Base-by-base conservation (phyloP, 1,140 invertebrate genomes). In the Lepeophtheirus salmonis region DNA sequence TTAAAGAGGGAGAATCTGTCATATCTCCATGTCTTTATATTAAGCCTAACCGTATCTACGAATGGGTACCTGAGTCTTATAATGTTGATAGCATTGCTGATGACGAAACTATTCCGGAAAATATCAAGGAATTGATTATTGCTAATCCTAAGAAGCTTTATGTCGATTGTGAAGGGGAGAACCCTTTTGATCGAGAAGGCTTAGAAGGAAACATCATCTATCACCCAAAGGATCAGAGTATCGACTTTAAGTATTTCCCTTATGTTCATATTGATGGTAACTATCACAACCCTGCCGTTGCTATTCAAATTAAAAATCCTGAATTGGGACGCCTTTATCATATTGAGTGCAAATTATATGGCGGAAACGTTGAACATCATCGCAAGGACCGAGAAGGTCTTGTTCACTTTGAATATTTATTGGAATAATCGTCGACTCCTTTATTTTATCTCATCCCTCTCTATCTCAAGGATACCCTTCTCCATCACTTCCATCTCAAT, bases 311-410 rank as follows among this genome's bases (percentile, higher is more conserved):
- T 66, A 71, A 78, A 63, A 78, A 82, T 66, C 84, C 85, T 63
- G 77, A 73, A 65, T 83, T 80, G 67, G 84, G 86, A 52, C 83
- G 90, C 21, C 76, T 94, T 63, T 89, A 94, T 73, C 90, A 92
- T 75, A 86, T 94, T 73, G 89, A 92, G 73, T 94, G 90, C 77
- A 89, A 89, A 76, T 89, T 88, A 64, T 95, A 87, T 87, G 89
- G 89, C 65, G 80, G 82, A 69, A 95, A 95, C 75, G 94, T 96
- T 66, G 68, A 77, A 53, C 86, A 90, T 70, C 84, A 91, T 73
- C 79, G 85, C 67, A 78, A 80, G 68, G 85, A 91, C 67, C 79
- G 84, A 70, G 81, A 87, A 71, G 90, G 90, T 66, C 87, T 85
- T 64, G 89, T 92, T 64, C 89, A 92, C 75, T 94, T 96, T 76